Evolutionary conservation across 2,113 vertebrate species (phyloP).

Genomic region (Callospermophilus lateralis): DNA sequence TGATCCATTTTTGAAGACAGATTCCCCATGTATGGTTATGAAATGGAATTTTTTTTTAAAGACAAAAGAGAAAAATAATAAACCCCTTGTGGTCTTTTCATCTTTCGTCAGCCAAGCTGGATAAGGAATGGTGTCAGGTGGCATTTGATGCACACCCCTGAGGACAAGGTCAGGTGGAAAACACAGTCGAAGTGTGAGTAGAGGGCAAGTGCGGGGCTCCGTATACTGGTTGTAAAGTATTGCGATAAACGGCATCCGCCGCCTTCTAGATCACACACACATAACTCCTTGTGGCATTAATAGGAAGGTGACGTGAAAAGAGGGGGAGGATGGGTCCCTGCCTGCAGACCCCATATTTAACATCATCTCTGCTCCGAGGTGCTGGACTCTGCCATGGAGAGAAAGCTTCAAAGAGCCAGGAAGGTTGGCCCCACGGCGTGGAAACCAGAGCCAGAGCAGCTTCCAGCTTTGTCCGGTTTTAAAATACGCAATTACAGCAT

Average conservation of each 20-base stretch:
- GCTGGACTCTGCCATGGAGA: rapidly evolving
- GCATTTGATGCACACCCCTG: rapidly evolving
- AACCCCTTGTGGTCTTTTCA: not conserved
- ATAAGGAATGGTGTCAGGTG: not conserved
- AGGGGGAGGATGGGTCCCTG: not conserved
- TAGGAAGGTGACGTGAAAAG: rapidly evolving
- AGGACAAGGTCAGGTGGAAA: not conserved
- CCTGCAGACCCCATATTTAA: rapidly evolving
- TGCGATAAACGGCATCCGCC: not conserved
- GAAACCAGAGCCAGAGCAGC: not conserved
- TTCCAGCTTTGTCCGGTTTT: not conserved
- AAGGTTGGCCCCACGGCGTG: rapidly evolving
- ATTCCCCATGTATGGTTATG: rapidly evolving
- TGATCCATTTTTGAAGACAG: constrained; percentile 16
- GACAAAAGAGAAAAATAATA: not conserved
- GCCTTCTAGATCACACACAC: not conserved
- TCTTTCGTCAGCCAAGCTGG: not conserved
- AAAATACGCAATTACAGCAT: not conserved
- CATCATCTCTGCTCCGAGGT: rapidly evolving
- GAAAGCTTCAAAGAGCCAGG: not conserved
- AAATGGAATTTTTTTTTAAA: not conserved
- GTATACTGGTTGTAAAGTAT: rapidly evolving
- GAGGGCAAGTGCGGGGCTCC: rapidly evolving
- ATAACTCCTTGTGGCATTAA: rapidly evolving
- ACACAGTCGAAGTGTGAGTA: rapidly evolving